These are phyloP conservation scores for Gymnorhina tibicen DNA, from an alignment of 2,113 vertebrate genomes.

Conservation along the genomic window DNA sequence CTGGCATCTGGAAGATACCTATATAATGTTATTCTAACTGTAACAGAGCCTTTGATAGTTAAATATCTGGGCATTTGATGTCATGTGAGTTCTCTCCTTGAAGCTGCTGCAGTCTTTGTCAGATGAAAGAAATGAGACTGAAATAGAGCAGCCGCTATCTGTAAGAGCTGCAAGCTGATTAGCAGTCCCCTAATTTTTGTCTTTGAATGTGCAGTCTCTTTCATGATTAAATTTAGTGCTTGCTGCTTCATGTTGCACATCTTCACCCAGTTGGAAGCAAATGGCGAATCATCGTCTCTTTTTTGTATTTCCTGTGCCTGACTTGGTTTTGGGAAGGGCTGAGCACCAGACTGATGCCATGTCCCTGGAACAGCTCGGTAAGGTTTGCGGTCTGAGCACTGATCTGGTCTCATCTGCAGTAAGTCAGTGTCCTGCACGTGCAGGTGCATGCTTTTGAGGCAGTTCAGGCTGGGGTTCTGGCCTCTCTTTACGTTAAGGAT, in stretches of 20 bases:
- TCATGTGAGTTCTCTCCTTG: neutral
- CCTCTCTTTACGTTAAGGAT: neutral
- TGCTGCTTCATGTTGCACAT: neutral
- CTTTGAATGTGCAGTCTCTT: neutral
- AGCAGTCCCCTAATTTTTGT: neutral
- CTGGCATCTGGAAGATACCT: neutral
- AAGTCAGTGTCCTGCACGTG: accelerated
- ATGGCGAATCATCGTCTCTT: neutral
- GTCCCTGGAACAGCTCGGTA: neutral
- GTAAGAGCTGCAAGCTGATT: neutral
- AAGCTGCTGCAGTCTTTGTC: neutral
- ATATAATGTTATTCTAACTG: neutral
- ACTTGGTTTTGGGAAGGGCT: neutral
- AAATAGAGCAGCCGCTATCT: neutral
- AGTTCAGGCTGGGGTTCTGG: neutral
- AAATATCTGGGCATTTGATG: neutral
- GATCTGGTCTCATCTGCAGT: accelerated
- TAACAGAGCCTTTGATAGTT: neutral
- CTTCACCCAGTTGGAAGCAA: neutral
- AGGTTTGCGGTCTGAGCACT: neutral
- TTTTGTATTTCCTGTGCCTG: neutral
- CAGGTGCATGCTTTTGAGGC: neutral
- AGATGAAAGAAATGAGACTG: neutral
- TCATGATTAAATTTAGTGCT: neutral
- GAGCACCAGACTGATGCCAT: neutral